phyloP scores from a whole-genome alignment of 1,140 invertebrate species.

The Drosophila sechellia region DNA sequence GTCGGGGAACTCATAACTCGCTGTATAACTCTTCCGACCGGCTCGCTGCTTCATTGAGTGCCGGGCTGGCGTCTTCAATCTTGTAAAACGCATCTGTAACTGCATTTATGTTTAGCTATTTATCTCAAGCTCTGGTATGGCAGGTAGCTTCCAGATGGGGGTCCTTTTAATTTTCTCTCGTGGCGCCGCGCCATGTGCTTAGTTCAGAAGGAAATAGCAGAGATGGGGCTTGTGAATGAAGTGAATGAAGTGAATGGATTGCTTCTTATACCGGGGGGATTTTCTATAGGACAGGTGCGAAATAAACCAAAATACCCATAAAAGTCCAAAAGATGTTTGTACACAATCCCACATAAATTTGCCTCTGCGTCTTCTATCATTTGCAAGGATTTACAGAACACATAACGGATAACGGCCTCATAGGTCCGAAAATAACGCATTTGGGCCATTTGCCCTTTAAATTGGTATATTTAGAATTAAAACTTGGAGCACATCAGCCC shows the following conservation, averaged over 20 bases:
- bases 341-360: too few relatives aligned
- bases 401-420: neutral
- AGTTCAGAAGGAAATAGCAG: conserved; percentile 1
- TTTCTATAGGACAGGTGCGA: too few relatives aligned
- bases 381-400: too few relatives aligned
- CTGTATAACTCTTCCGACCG: conserved; percentile 41
- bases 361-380: too few relatives aligned
- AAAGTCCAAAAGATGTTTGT: neutral
- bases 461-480: conserved; percentile 51
- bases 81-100: conserved; percentile 67
- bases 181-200: conserved; percentile 27
- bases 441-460: conserved; percentile 43
- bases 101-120: conserved; percentile 70
- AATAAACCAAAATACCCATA: neutral
- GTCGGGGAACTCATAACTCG: conserved; percentile 65
- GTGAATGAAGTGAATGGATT: neutral
- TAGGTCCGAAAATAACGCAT: conserved; percentile 11
- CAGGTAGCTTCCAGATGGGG: conserved; percentile 63
- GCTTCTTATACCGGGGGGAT: neutral
- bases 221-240: neutral
- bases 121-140: conserved; percentile 54
- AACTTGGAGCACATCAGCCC: conserved; percentile 28
- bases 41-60: neutral
- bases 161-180: conserved; percentile 28
- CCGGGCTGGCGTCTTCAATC: conserved; percentile 60